Base-by-base conservation (phyloP, 35 echinoderm and acorn worm species). In the Ophiothrix spiculata region DNA sequence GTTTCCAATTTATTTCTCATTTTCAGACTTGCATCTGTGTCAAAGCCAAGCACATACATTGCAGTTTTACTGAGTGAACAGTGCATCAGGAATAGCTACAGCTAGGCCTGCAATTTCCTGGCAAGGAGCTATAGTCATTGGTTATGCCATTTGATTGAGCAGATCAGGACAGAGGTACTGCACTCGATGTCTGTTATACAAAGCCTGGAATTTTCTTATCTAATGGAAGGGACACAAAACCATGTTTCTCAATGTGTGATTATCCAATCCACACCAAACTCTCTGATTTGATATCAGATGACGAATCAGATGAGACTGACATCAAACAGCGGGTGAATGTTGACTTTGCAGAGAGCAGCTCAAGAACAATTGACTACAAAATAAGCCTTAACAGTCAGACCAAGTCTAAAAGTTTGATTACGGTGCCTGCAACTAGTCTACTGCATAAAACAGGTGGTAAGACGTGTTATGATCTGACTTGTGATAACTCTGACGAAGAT, bases 281-380 rank as follows among this genome's bases (percentile, higher is more conserved):
- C 10, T 69, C 60, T 69, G 60, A 69, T 69, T 69, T 69, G 60
- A 69, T 69, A n/a, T 69, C 60, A 69, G 60, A 69, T 69, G 60
- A 69, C 2, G 42, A 49, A 19, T 49, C 10, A 69, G 60, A 69
- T 69, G 23, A 69, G 25, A 69, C 25, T 12, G 3, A 28, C 16
- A 69, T 15, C 6, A 69, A 69, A n/a, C n/a, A n/a, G n/a, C n/a
- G n/a, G 6, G 17, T 69, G 60, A 49, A 49, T 49, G 19, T 49
- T 49, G 42, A 19, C 6, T 49, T 49, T 49, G 42, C 42, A 49
- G 42, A 49, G 19, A 49, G 42, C 42, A 49, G 42, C 19, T 49
- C 42, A 10, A 49, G 19, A 19, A 49, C 19, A 10, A 49, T 49
- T 49, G 42, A 49, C 6, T 49, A 49, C 19, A 49, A 10, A 49